Percentiles rank a stretch among this genome's conserved stretches.
These are phyloP conservation scores for Pelecanus crispus DNA, from an alignment of 2,113 vertebrate genomes.

Conservation along the genomic window DNA sequence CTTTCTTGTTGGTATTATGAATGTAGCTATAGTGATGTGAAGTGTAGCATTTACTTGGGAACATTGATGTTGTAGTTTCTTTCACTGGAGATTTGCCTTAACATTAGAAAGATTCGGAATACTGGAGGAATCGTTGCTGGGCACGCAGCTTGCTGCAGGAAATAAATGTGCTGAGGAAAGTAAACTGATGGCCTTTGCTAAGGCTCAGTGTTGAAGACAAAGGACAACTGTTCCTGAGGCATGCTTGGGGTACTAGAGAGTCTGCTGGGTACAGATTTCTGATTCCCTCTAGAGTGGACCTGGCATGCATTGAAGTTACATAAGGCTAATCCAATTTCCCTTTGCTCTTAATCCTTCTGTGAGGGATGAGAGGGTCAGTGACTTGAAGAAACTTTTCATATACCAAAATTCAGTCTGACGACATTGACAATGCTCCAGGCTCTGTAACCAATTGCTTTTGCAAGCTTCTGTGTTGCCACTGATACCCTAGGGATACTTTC, in stretches of 20 bases:
- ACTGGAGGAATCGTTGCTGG: neutral
- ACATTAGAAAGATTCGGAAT: neutral
- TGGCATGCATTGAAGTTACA: neutral
- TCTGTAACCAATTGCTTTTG: neutral
- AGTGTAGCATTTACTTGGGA: neutral
- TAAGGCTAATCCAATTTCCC: neutral
- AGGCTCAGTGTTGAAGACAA: neutral
- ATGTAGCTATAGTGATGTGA: neutral
- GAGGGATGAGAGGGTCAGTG: neutral
- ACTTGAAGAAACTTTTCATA: neutral
- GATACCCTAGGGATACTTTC: neutral
- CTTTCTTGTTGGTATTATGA: neutral
- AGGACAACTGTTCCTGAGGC: neutral
- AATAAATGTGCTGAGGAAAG: neutral
- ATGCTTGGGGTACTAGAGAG: neutral
- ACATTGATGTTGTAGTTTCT: neutral
- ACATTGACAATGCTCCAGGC: neutral
- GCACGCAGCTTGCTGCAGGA: neutral
- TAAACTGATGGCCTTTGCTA: neutral
- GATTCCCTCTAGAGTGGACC: neutral
- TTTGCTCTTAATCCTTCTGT: neutral
- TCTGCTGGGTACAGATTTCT: neutral
- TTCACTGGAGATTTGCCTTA: neutral
- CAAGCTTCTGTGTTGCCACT: neutral
- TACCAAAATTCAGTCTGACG: neutral